These are phyloP conservation scores for Procavia capensis DNA, from an alignment of 2,113 vertebrate species.

Conservation along the genomic window DNA sequence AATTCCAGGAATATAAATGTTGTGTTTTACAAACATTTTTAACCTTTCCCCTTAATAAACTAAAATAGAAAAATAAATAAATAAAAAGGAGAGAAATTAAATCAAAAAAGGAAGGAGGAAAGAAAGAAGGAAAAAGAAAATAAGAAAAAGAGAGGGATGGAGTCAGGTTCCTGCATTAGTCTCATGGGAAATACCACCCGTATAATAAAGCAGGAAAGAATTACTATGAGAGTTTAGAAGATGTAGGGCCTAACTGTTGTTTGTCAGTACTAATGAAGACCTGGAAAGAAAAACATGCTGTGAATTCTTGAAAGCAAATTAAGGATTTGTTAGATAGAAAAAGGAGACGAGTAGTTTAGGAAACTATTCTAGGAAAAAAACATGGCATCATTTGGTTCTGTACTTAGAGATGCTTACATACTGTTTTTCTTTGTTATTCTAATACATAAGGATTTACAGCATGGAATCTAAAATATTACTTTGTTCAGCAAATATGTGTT, in stretches of 20 bases:
- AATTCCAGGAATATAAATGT: background rate
- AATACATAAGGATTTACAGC: background rate
- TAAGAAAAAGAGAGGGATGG: background rate
- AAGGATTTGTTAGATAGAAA: background rate
- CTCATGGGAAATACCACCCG: background rate
- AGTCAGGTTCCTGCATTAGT: background rate
- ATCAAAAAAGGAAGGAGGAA: too few relatives aligned
- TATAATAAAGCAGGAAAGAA: background rate
- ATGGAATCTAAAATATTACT: slow-evolving; percentile 39
- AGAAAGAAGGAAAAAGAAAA: background rate
- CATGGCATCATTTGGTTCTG: background rate
- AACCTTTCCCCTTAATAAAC: slow-evolving; percentile 13
- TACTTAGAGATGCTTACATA: background rate
- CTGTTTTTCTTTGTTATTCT: slow-evolving; percentile 30
- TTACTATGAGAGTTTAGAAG: background rate
- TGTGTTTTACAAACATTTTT: slow-evolving; percentile 45
- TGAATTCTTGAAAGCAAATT: slow-evolving; percentile 31
- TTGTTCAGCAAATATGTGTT: slow-evolving; percentile 26
- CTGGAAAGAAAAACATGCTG: background rate
- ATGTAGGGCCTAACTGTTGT: background rate
- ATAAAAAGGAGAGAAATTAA: background rate
- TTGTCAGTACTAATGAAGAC: background rate
- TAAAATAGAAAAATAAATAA: background rate
- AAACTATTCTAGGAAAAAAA: background rate
- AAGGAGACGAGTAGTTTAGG: background rate